phyloP scores from a whole-genome alignment of 2,113 vertebrate genomes.

The Sylvia atricapilla region DNA sequence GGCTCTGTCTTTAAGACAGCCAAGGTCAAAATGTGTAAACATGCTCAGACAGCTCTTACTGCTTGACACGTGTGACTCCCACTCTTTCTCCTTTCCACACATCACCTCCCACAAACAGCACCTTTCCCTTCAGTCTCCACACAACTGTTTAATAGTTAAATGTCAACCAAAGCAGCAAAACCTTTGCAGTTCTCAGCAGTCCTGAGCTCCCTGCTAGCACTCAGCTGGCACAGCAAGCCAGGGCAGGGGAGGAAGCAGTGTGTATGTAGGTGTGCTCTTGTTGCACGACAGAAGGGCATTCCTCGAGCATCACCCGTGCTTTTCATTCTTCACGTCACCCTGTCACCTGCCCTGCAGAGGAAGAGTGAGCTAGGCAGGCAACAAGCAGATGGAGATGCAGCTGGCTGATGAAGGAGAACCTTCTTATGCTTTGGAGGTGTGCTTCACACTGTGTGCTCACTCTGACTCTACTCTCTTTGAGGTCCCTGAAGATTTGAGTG shows the following conservation, averaged over 20 bases:
- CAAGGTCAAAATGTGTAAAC: background rate
- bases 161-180: slow-evolving; percentile 6
- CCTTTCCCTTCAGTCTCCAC: background rate
- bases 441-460: background rate
- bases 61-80: background rate
- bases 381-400: background rate
- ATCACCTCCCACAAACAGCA: background rate
- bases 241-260: background rate
- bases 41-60: background rate
- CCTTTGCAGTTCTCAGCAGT: background rate
- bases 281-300: background rate
- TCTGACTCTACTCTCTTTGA: background rate
- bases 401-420: background rate
- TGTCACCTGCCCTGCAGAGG: background rate
- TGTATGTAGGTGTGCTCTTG: background rate
- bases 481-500: background rate
- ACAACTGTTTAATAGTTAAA: background rate
- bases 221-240: background rate
- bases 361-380: background rate
- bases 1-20: background rate
- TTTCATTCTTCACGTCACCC: background rate
- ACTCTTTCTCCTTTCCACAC: background rate
- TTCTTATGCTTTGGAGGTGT: accelerated
- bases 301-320: background rate
- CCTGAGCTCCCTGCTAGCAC: background rate